Evolutionary conservation across 2,888 invertebrate genomes (phyloP).

Genomic region (Liposcelis brunnea): DNA sequence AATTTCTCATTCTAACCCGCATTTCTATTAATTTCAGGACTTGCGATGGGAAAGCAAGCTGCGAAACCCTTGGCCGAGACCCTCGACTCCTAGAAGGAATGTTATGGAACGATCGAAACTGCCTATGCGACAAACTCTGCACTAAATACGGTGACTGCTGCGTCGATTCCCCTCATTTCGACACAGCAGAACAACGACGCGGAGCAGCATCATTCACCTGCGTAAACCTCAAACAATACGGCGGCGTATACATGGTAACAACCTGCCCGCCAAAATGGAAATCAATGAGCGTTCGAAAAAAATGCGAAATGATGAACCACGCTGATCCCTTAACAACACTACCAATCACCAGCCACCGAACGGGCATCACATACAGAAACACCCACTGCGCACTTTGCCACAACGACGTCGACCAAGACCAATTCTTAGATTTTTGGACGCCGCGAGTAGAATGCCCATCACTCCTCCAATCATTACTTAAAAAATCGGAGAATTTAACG

Average conservation of each 20-base stretch:
- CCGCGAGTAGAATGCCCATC: constrained; percentile 26
- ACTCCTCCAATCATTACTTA: neutral
- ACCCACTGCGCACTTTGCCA: constrained; percentile 29
- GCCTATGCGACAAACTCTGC: constrained; percentile 29
- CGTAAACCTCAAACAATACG: constrained; percentile 24
- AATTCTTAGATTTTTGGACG: constrained; percentile 23
- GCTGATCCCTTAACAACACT: constrained; percentile 15
- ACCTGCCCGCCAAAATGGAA: constrained; percentile 26
- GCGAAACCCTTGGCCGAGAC: constrained; percentile 14
- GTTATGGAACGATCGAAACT: constrained; percentile 26
- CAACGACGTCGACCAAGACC: constrained; percentile 19
- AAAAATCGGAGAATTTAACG: neutral
- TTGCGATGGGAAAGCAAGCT: constrained; percentile 20
- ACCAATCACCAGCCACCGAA: constrained; percentile 15
- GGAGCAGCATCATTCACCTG: constrained; percentile 24
- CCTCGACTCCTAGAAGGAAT: constrained; percentile 18
- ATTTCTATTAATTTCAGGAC: constrained; percentile 15
- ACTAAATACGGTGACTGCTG: constrained; percentile 30
- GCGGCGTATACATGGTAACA: constrained; percentile 27
- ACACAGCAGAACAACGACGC: constrained; percentile 20
- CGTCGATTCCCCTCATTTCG: constrained; percentile 23
- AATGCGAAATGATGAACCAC: constrained; percentile 18
- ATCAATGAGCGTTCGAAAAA: constrained; percentile 16
- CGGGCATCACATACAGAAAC: constrained; percentile 23
- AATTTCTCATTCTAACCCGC: neutral